Base-by-base conservation (phyloP, 2,888 invertebrate genomes). In the Drosophila anomalipes region DNA sequence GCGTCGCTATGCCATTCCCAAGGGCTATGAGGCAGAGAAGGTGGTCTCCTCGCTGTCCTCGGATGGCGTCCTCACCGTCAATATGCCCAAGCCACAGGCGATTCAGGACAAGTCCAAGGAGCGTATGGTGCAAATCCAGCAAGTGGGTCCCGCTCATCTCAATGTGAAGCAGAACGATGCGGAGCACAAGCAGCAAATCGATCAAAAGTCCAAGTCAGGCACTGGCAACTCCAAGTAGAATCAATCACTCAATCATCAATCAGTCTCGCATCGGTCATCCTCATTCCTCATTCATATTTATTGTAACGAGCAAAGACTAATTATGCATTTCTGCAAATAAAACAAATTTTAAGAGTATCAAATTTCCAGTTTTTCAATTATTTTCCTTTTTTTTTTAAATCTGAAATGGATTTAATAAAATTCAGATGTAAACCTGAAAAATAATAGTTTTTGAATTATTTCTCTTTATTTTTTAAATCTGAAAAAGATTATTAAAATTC, bases 31-130 rank as follows among this genome's bases (percentile, higher is more conserved):
- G 68, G 94, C 96, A 5, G 95, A 95, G 66, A 94, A 95, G 49
- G 96, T 97, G 3, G 95, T 95, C 69, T 97, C 97, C 9, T 96
- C 95, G 32, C 93, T 97, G 39, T 97, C 97, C 35, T 95, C 96
- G 3, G 97, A 97, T 83, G 97, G 97, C 2, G 95, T 97, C 70
- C 92, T 97, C 77, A 95, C 95, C 35, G 93, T 97, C 95, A 97
- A 49, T 95, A 95, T 86, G 96, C 97, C 96, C 1, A 89, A 89
- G 58, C 96, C 96, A 58, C 94, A 92, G 78, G 89, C 93, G 62
- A 92, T 77, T 35, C 88, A 91, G 61, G 87, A 91, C 32, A 79
- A 88, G 65, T 82, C 87, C 60, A 91, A 92, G 26, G 93, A 93
- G 70, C 93, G 95, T 62, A 90, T 94, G 0, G 93, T 96, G 2